phyloP scores from a whole-genome alignment of 1,140 invertebrate species.

The Sminthurinus signatus region DNA sequence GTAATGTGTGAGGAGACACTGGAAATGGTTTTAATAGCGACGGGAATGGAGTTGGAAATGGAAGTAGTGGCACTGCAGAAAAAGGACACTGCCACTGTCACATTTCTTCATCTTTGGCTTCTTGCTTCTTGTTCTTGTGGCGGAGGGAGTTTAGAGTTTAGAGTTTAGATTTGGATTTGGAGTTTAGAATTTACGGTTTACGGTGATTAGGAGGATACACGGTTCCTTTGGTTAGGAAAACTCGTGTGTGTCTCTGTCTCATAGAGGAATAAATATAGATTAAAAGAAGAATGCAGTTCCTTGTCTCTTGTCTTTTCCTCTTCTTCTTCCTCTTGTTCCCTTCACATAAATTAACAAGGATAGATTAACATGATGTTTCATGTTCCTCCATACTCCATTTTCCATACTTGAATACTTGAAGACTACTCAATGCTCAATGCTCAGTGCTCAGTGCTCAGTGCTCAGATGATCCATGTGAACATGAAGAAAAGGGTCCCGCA shows the following conservation, averaged over 20 bases:
- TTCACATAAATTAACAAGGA: constrained; percentile 42
- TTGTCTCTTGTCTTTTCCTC: too few relatives aligned
- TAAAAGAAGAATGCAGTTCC: constrained; percentile 37
- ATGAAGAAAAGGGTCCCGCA: constrained; percentile 38
- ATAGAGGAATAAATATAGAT: constrained; percentile 40
- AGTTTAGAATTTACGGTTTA: constrained; percentile 37
- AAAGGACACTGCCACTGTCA: constrained; percentile 27
- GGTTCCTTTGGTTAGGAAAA: constrained; percentile 40
- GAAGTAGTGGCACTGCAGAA: constrained; percentile 10
- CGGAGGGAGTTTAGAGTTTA: too few relatives aligned
- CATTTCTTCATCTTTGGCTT: background rate
- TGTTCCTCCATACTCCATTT: too few relatives aligned
- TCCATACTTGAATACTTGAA: too few relatives aligned
- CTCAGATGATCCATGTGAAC: too few relatives aligned
- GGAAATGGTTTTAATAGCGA: too few relatives aligned
- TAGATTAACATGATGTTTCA: constrained; percentile 41
- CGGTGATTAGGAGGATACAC: constrained; percentile 41
- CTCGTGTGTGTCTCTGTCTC: too few relatives aligned
- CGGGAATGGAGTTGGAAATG: constrained; percentile 6
- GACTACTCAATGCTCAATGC: too few relatives aligned
- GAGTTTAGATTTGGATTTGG: too few relatives aligned
- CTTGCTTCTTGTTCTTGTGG: too few relatives aligned
- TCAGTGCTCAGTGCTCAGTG: too few relatives aligned
- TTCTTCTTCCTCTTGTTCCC: too few relatives aligned
- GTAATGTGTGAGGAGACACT: constrained; percentile 11